Conservation (phyloP, 2,888 invertebrate species). For the Tubulanus polymorphus region DNA sequence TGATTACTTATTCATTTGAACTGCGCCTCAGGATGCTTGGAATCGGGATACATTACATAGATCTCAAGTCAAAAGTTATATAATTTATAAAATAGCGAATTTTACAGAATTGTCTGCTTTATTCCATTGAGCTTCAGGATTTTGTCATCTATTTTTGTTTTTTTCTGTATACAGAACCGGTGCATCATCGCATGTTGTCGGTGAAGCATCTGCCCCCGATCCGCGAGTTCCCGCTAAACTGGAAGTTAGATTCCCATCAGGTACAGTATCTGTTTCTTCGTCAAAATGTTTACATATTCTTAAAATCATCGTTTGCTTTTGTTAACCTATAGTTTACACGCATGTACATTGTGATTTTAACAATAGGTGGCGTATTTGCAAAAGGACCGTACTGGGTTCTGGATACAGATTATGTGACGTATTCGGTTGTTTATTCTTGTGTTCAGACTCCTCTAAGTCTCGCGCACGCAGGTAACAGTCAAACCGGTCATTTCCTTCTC, state of each 20-base stretch:
- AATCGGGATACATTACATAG: too few species aligned
- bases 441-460: conserved; percentile 5
- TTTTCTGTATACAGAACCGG: conserved; percentile 1
- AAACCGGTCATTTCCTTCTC: too few species aligned
- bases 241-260: conserved; percentile 23
- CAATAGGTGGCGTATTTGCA: too few species aligned
- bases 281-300: not conserved
- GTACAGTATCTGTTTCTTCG: conserved; percentile 7
- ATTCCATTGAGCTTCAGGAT: not conserved
- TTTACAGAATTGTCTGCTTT: too few species aligned
- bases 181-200: conserved; percentile 15
- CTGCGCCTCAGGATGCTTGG: too few species aligned
- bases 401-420: conserved; percentile 29
- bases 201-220: conserved; percentile 27
- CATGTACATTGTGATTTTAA: too few species aligned
- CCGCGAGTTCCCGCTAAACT: conserved; percentile 22
- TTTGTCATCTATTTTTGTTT: not conserved
- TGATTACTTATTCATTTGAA: too few species aligned
- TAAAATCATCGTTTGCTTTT: too few species aligned
- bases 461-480: not conserved
- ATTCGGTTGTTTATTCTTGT: conserved; percentile 31
- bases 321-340: too few species aligned
- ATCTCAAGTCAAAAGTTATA: too few species aligned
- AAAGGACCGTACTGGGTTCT: conserved; percentile 31
- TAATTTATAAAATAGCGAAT: too few species aligned